phyloP scores from a whole-genome alignment of 2,113 vertebrate species.

The Brachirus orientalis region DNA sequence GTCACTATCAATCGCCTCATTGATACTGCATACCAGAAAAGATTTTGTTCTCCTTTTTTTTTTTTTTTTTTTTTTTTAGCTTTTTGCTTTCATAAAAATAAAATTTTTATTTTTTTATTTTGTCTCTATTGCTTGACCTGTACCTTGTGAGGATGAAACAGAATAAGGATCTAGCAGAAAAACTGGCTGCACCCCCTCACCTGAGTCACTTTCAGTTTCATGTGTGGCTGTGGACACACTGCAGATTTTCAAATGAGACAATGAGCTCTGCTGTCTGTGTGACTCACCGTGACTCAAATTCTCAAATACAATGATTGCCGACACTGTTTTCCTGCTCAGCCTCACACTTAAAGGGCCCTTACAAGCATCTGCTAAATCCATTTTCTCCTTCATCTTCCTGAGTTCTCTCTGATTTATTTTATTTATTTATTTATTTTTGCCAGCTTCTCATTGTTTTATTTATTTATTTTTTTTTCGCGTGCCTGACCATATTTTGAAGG shows the following conservation, averaged over 20 bases:
- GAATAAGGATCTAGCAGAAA: neutral
- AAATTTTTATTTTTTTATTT: neutral
- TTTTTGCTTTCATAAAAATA: too few species aligned
- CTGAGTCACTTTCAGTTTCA: constrained; percentile 13
- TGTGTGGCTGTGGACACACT: constrained; percentile 32
- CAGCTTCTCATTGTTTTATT: constrained; percentile 25
- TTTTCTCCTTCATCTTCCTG: constrained; percentile 23
- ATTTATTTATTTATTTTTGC: too few species aligned
- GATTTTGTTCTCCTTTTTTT: too few species aligned
- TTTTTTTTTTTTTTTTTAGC: too few species aligned
- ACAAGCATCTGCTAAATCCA: constrained; percentile 30
- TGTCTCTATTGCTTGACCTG: neutral
- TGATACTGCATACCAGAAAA: too few species aligned
- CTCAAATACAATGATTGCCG: constrained; percentile 43
- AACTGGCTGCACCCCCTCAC: neutral
- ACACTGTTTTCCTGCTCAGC: constrained; percentile 31
- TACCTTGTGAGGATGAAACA: constrained; percentile 1
- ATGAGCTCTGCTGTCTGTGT: constrained; percentile 33
- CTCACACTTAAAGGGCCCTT: constrained; percentile 28
- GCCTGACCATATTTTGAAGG: constrained; percentile 53
- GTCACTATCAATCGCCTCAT: too few species aligned
- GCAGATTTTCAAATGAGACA: constrained; percentile 21
- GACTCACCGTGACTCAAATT: constrained; percentile 40
- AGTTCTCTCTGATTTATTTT: neutral
- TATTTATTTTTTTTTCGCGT: constrained; percentile 3